These are phyloP conservation scores for Enchytraeus crypticus DNA, from an alignment of 2,888 invertebrate genomes.

Conservation along the genomic window DNA sequence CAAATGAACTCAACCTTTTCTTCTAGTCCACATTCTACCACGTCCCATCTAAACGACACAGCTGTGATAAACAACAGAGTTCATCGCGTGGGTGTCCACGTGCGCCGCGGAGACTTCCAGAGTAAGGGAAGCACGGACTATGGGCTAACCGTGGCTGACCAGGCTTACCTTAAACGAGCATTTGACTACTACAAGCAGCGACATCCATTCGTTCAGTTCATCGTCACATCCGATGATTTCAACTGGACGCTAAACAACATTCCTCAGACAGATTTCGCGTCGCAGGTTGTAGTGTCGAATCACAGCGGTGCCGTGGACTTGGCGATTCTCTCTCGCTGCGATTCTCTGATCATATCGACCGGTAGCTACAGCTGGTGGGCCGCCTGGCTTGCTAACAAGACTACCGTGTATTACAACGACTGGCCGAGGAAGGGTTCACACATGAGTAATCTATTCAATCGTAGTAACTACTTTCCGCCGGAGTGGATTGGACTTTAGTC, in stretches of 20 bases:
- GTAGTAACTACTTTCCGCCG: neutral
- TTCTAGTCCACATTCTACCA: too few relatives aligned
- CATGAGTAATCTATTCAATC: neutral
- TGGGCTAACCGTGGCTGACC: conserved; percentile 42
- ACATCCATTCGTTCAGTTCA: conserved; percentile 34
- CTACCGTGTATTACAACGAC: conserved; percentile 42
- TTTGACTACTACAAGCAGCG: conserved; percentile 33
- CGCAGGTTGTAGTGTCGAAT: neutral
- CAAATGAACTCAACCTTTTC: too few relatives aligned
- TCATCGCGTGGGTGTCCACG: conserved; percentile 40
- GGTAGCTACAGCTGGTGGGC: conserved; percentile 50
- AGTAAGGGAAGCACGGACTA: conserved; percentile 33
- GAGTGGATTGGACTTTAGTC: neutral
- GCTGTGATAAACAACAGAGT: conserved; percentile 22
- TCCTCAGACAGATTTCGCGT: conserved; percentile 19
- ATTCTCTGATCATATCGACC: conserved; percentile 40
- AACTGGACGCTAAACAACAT: conserved; percentile 33
- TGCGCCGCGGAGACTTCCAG: conserved; percentile 46
- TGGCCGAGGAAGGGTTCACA: conserved; percentile 34
- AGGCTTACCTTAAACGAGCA: conserved; percentile 38
- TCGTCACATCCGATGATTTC: conserved; percentile 45
- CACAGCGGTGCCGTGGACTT: conserved; percentile 36
- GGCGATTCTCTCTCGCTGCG: conserved; percentile 37
- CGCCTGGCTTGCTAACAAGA: conserved; percentile 40
- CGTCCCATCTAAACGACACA: neutral